Percentiles rank a stretch among this genome's conserved stretches.
phyloP scores from a whole-genome alignment of 2,113 vertebrate species.

The Mungos mungo region DNA sequence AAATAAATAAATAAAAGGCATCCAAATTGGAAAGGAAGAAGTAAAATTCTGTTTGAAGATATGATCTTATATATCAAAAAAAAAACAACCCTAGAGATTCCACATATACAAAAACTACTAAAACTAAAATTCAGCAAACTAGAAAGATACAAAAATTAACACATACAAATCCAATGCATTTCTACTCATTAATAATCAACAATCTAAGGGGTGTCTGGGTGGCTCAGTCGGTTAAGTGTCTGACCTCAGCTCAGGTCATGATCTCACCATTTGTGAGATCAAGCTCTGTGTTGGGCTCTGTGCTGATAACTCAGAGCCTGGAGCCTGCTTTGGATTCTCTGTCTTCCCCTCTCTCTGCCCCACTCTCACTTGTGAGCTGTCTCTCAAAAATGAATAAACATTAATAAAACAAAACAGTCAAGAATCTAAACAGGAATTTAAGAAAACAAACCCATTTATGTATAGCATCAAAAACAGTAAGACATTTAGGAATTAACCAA shows the following conservation, averaged over 20 bases:
- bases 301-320: no score
- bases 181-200: background rate
- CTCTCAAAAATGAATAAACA: background rate
- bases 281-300: no score
- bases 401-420: background rate
- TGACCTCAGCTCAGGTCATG: background rate
- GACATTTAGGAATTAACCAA: background rate
- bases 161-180: background rate
- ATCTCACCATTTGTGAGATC: background rate
- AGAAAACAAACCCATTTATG: no score
- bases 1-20: background rate
- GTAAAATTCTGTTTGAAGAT: background rate
- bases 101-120: background rate
- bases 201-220: background rate
- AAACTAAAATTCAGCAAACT: background rate
- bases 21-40: background rate
- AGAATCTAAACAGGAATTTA: background rate
- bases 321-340: no score
- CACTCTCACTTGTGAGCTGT: background rate
- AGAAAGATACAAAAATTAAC: background rate
- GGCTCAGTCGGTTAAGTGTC: background rate
- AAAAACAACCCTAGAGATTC: background rate
- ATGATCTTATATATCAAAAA: background rate
- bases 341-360: background rate
- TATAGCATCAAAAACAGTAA: background rate